These are phyloP conservation scores for Bacillus rossius DNA, from an alignment of 1,140 invertebrate species.

Conservation along the genomic window DNA sequence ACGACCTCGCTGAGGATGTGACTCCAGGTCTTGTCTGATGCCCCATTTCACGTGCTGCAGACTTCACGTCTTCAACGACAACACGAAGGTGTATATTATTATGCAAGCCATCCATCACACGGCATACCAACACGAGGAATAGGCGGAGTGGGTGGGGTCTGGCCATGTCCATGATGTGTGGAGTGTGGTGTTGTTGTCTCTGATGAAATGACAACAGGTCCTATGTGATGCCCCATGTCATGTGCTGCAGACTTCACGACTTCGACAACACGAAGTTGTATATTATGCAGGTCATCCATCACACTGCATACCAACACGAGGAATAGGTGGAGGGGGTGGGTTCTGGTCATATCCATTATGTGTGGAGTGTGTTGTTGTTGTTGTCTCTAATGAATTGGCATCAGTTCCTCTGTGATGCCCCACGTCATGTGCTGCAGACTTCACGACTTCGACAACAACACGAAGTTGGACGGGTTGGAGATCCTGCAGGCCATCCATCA, in stretches of 20 bases:
- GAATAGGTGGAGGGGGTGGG: background rate
- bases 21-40: too few relatives aligned
- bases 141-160: too few relatives aligned
- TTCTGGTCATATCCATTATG: background rate
- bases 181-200: too few relatives aligned
- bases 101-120: background rate
- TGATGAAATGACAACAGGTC: too few relatives aligned
- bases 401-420: too few relatives aligned
- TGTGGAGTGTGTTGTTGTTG: too few relatives aligned
- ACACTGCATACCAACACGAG: background rate
- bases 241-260: too few relatives aligned
- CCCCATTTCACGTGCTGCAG: too few relatives aligned
- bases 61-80: too few relatives aligned
- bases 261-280: background rate
- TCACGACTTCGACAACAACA: constrained; percentile 77
- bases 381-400: too few relatives aligned
- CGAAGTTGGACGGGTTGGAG: constrained; percentile 73
- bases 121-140: background rate
- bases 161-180: background rate
- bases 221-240: too few relatives aligned
- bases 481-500: constrained; percentile 53
- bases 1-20: too few relatives aligned
- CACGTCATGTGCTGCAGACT: constrained; percentile 61
- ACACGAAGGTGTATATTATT: background rate
- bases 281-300: background rate